Base-by-base conservation (phyloP, 2,113 vertebrate species). In the Gadus chalcogrammus region DNA sequence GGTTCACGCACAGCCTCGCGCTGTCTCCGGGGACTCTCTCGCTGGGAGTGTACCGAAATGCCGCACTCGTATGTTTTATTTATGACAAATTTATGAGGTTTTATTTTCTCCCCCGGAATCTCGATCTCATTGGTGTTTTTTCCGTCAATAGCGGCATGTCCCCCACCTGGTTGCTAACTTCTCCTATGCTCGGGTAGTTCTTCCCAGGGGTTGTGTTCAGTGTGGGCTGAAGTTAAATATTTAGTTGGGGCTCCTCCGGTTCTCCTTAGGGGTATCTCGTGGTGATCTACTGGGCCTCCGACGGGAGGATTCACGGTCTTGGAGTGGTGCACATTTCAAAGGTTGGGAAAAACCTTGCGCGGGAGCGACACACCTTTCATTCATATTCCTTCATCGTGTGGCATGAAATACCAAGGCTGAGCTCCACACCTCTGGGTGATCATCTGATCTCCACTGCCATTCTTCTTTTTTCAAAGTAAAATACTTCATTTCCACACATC, bases 21-120 rank as follows among this genome's bases (percentile, higher is more conserved):
- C 68, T 72, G 85, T 87, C 82, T 88, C 22, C 73, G 89, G 89
- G 90, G 89, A 72, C 67, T 60, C 59, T 78, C 72, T 80, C 79
- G 85, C 80, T 70, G 85, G 87, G 88, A 88, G 81, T 86, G 82
- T 87, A 82, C 75, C 61, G 73, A 87, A 83, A 84, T 85, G 85
- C 79, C 84, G 84, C 79, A 85, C 83, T 84, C 85, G 81, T 84
- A 90, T 90, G 85, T 89, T 88, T 90, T 91, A 90, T 91, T 90
- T 85, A 90, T 89, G 87, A 85, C 79, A 79, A 89, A 90, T 90
- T 84, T 84, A 84, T 78, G 86, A 84, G 87, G 79, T 87, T 90
- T 87, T 85, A 88, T 89, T 84, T 86, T 74, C 12, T 73, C 78
- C 12, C 73, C 78, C 74, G 77, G 88, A 85, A 84, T 84, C 85